phyloP scores from a whole-genome alignment of 2,797 vertebrate genomes.

The Acanthornis magna region DNA sequence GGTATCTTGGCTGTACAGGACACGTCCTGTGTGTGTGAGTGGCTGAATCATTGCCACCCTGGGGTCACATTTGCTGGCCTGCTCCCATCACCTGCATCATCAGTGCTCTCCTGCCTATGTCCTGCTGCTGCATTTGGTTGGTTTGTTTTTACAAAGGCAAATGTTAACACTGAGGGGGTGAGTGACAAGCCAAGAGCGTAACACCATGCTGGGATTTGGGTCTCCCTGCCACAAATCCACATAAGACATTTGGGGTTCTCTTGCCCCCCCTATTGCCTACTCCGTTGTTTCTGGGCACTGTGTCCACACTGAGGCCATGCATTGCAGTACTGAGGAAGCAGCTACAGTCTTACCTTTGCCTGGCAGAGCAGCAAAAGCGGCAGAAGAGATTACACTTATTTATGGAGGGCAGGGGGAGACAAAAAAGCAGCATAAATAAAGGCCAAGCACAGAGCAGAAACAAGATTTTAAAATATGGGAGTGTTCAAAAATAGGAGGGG shows the following conservation, averaged over 20 bases:
- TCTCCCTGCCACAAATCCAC: neutral
- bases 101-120: neutral
- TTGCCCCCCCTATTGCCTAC: neutral
- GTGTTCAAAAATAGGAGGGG: neutral
- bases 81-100: neutral
- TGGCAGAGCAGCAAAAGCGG: neutral
- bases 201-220: neutral
- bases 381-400: neutral
- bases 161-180: neutral
- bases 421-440: neutral
- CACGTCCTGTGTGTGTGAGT: no score
- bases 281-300: neutral
- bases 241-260: neutral
- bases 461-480: neutral
- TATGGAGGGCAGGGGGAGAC: neutral
- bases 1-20: accelerated
- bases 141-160: neutral
- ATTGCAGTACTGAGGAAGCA: neutral
- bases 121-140: neutral
- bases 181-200: neutral
- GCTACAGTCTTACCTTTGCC: neutral
- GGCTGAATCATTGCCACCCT: neutral
- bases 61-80: neutral
- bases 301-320: accelerated
- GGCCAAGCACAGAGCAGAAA: neutral